A percentile compares a stretch with the other conserved stretches of the same genome.
These are phyloP conservation scores for Cephus runcator DNA, from an alignment of 2,888 invertebrate species.

Conservation along the genomic window DNA sequence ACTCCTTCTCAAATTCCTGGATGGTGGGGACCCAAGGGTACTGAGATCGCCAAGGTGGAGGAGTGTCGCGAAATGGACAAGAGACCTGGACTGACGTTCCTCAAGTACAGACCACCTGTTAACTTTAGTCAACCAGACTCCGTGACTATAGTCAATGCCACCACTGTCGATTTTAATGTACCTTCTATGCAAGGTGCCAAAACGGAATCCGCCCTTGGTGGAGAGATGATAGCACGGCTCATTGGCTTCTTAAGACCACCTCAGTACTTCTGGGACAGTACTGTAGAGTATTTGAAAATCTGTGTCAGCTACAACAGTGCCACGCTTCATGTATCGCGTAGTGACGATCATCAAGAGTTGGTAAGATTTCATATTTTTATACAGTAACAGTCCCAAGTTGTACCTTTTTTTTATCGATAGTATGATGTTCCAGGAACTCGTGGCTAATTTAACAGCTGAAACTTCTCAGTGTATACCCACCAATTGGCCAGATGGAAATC, in stretches of 20 bases:
- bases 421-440: constrained; percentile 61
- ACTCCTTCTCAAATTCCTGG: constrained; percentile 84
- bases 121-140: constrained; percentile 90
- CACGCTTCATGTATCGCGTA: constrained; percentile 67
- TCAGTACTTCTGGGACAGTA: constrained; percentile 73
- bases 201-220: constrained; percentile 75
- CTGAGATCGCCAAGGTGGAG: constrained; percentile 77
- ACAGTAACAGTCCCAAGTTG: not conserved
- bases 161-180: constrained; percentile 81
- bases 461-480: constrained; percentile 78
- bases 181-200: constrained; percentile 76
- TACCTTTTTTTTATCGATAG: not conserved
- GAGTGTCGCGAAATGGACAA: constrained; percentile 83
- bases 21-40: constrained; percentile 91
- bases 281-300: constrained; percentile 77
- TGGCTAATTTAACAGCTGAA: constrained; percentile 75
- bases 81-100: constrained; percentile 88
- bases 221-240: constrained; percentile 80
- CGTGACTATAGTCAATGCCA: constrained; percentile 87
- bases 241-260: constrained; percentile 87
- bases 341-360: constrained; percentile 50
- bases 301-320: constrained; percentile 84
- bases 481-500: constrained; percentile 71
- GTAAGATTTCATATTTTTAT: constrained; percentile 32
- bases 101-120: constrained; percentile 88